Base-by-base conservation (phyloP, 2,797 vertebrate species). In the Gymnoscopelus microlampas region DNA sequence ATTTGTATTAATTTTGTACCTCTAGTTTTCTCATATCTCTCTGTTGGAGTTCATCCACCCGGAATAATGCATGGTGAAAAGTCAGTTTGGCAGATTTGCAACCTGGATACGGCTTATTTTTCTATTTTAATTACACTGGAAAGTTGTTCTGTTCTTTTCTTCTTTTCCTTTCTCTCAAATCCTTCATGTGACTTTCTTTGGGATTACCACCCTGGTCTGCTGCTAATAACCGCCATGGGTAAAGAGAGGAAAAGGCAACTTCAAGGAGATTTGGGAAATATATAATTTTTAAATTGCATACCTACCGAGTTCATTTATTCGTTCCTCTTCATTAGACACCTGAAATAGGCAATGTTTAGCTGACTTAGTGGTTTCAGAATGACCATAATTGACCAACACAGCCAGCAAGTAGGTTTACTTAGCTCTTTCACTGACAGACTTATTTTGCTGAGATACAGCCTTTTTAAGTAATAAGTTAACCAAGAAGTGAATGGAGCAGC, bases 61-160 rank as follows among this genome's bases (percentile, higher is more conserved):
- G 53, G 5, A 44, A 1, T 60, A 68, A 48, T 12, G 8, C 24
- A 66, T 51, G n/a, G 53, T 32, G 76, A 54, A 67, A 75, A 71
- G 80, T 85, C 11, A 11, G 71, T 63, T 70, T 48, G 66, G 49
- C 71, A 66, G 65, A 35, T 71, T 78, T 55, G 67, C 67, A 64
- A 81, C 60, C 62, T 56, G 44, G 63, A 74, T 80, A 68, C 19
- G 10, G 70, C 51, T 79, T 59, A 76, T 73, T 66, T 14, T 59
- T 26, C 12, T 35, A 9, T 73, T 50, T 77, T 66, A 58, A 76
- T 82, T 75, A n/a, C 73, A 80, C 71, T 53, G 13, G 60, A 51
- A 60, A 56, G 57, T 39, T 78, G 70, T 76, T 49, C 35, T 39
- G 6, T 39, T 8, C 8, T 44, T 44, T 10, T 10, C 1, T 44